Base-by-base conservation (phyloP, 92 coral and sea anemone species). In the Umimayanthus chanpuru region DNA sequence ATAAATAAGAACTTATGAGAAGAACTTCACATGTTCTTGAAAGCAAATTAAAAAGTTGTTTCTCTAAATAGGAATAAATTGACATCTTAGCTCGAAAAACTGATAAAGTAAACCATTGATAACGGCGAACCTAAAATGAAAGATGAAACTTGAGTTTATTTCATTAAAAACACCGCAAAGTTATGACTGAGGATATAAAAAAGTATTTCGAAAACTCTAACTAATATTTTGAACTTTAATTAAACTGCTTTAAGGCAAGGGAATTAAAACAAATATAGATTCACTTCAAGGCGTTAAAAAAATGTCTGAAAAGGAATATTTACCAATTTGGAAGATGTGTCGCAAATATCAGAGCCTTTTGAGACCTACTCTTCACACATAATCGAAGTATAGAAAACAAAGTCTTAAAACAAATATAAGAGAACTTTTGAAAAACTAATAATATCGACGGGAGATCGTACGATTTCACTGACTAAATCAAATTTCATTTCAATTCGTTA, bases 401-500 rank as follows among this genome's bases (percentile, higher is more conserved):
- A 61, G 21, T 61, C 68, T 20, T 15, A 36, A 39, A 18, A n/a
- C 3, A 16, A 39, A n/a, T 47, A 41, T 76, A 21, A 2, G 16
- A 53, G 39, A 81, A 65, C 39, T 67, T 2, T 32, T 53, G 36
- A 36, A n/a, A 61, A 64, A 20, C 10, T 36, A 56, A 81, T 40
- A 67, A 40, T 9, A 61, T 14, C 75, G 8, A 58, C 61, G 73
- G 75, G 85, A 38, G 73, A 64, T 23, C 73, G 36, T 38, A 81
- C 32, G 10, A 41, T 81, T 81, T 61, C 65, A 56, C 55, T 38
- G 58, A 53, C 73, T 9, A 29, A 40, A 32, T 65, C 47, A 15
- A 81, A 81, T 66, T 64, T 40, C 40, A 58, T 81, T 65, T 64
- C 41, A 23, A 39, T 81, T 81, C 58, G 61, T 67, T 67, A 32